Evolutionary conservation across 2,113 vertebrate genomes (phyloP).

Genomic region (Phrynosoma blainvillii): DNA sequence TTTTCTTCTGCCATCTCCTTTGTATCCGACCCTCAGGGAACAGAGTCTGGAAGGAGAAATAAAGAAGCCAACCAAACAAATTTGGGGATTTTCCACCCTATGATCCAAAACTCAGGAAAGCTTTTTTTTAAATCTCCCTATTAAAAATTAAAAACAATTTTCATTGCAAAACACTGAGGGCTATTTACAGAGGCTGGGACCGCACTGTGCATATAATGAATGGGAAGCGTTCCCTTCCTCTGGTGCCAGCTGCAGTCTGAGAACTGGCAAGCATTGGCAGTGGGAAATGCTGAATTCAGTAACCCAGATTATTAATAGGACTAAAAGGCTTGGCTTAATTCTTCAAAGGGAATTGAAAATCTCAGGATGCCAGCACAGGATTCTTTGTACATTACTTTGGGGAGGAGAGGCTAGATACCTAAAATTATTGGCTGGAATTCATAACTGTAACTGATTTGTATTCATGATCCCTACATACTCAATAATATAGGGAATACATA

Average conservation of each 20-base stretch:
- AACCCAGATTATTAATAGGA: not conserved
- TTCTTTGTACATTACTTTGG: not conserved
- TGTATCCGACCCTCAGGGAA: not conserved
- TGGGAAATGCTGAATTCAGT: not conserved
- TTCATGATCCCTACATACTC: too few species aligned
- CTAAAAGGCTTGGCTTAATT: not conserved
- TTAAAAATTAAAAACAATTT: constrained; percentile 56
- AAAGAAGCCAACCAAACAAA: constrained; percentile 49
- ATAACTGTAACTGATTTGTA: too few species aligned
- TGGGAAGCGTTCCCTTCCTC: not conserved
- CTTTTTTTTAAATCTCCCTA: constrained; percentile 50
- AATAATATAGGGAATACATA: too few species aligned
- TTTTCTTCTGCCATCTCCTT: not conserved
- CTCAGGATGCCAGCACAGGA: too few species aligned
- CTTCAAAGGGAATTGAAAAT: not conserved
- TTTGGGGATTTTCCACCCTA: constrained; percentile 51
- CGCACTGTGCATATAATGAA: not conserved
- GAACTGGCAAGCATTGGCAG: not conserved
- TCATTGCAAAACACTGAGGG: constrained; percentile 64
- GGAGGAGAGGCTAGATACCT: not conserved
- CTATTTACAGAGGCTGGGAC: constrained; percentile 52
- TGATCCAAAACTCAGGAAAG: constrained; percentile 59
- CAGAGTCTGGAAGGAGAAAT: not conserved
- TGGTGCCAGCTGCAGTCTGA: not conserved
- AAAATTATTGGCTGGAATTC: not conserved